These are phyloP conservation scores for Palythoa grandis DNA, from an alignment of 92 coral and sea anemone genomes.

Conservation along the genomic window DNA sequence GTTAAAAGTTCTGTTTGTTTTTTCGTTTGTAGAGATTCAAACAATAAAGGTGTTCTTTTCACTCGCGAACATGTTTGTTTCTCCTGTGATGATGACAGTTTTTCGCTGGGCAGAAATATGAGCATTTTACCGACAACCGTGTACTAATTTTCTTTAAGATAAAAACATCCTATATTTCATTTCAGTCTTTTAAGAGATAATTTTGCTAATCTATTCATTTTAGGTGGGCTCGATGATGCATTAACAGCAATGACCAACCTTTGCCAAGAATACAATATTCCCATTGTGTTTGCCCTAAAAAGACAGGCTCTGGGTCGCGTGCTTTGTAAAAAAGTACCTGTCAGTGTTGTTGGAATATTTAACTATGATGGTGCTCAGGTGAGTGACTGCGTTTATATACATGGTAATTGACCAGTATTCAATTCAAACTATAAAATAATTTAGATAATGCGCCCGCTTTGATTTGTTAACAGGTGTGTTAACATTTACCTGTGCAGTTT, in stretches of 20 bases:
- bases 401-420: too few species aligned
- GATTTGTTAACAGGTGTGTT: too few species aligned
- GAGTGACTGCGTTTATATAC: not conserved
- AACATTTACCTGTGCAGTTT: too few species aligned
- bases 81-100: too few species aligned
- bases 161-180: too few species aligned
- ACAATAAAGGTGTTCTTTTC: too few species aligned
- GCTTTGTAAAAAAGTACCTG: slow-evolving; percentile 92
- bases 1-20: too few species aligned
- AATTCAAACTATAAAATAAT: not conserved
- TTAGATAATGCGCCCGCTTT: not conserved
- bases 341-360: slow-evolving; percentile 92
- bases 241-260: slow-evolving; percentile 73
- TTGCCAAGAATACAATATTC: slow-evolving; percentile 83
- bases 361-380: slow-evolving; percentile 99
- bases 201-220: not conserved
- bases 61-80: too few species aligned
- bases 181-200: not conserved
- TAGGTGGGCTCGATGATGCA: slow-evolving; percentile 93
- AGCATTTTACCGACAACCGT: too few species aligned
- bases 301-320: slow-evolving; percentile 89
- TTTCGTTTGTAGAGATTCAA: too few species aligned
- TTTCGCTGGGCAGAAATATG: too few species aligned
- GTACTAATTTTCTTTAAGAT: too few species aligned
- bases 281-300: slow-evolving; percentile 91